Conservation (phyloP, 2,113 vertebrate species). For the Periophthalmodon schlosseri region DNA sequence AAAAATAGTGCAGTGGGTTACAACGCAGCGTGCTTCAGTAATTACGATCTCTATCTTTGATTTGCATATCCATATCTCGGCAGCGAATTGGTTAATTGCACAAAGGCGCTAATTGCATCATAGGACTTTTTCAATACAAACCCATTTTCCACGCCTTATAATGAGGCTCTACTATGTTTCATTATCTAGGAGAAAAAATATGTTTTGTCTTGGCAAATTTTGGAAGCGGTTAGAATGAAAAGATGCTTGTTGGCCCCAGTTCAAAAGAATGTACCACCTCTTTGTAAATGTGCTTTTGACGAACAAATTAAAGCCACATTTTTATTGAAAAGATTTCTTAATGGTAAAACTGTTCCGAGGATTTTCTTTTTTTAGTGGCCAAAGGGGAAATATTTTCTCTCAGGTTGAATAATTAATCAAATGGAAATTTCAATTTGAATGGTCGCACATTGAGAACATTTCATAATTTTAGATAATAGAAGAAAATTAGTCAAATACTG, state of each 20-base stretch:
- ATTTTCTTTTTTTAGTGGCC: not conserved
- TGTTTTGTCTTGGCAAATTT: slow-evolving; percentile 19
- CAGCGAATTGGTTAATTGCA: slow-evolving; percentile 45
- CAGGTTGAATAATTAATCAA: not conserved
- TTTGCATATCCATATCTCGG: slow-evolving; percentile 28
- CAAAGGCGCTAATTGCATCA: slow-evolving; percentile 56
- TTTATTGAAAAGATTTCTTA: not conserved
- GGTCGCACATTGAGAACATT: too few relatives aligned
- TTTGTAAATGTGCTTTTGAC: not conserved
- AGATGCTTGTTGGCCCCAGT: not conserved
- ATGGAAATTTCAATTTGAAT: too few relatives aligned
- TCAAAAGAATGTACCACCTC: not conserved
- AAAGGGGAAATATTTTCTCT: not conserved
- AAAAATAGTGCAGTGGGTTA: slow-evolving; percentile 19
- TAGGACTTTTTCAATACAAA: slow-evolving; percentile 39
- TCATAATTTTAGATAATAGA: too few relatives aligned
- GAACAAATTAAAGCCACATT: not conserved
- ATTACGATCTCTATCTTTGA: slow-evolving; percentile 56
- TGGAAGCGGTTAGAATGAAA: slow-evolving; percentile 14
- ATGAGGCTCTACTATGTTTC: slow-evolving; percentile 23
- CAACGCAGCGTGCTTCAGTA: slow-evolving; percentile 26
- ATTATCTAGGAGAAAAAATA: slow-evolving; percentile 12
- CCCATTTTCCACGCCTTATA: slow-evolving; percentile 31
- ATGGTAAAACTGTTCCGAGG: not conserved
- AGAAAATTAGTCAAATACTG: too few relatives aligned